A percentile compares a stretch with the other conserved stretches of the same genome.
Conservation (phyloP, 2,113 vertebrate species). For the Pycnonotus jocosus region DNA sequence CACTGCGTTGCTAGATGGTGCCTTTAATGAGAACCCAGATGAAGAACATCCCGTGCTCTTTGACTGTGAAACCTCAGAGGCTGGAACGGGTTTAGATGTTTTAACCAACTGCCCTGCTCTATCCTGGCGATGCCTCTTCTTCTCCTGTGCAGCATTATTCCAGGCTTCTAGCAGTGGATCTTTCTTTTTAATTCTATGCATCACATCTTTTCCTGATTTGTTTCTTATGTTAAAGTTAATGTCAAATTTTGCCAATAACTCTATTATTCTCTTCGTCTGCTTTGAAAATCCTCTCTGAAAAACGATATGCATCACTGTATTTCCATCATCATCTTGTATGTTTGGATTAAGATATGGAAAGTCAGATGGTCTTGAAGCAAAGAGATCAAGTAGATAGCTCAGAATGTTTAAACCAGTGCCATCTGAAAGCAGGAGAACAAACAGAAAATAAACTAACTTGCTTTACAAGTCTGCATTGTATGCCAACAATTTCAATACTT, state of each 20-base stretch:
- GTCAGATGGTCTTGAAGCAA: constrained; percentile 52
- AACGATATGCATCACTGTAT: constrained; percentile 78
- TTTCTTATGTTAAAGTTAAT: constrained; percentile 76
- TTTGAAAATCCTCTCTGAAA: constrained; percentile 69
- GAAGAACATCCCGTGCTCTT: constrained; percentile 24
- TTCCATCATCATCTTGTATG: constrained; percentile 67
- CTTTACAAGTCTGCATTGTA: background rate
- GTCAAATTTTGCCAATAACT: constrained; percentile 70
- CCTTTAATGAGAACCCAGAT: background rate
- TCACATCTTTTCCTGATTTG: constrained; percentile 69
- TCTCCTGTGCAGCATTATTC: constrained; percentile 60
- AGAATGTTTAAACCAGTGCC: constrained; percentile 69
- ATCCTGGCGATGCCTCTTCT: constrained; percentile 55
- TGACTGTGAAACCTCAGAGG: constrained; percentile 10
- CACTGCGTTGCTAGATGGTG: background rate
- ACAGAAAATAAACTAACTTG: background rate
- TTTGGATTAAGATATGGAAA: constrained; percentile 75
- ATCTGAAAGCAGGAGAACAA: constrained; percentile 60
- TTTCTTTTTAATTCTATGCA: constrained; percentile 71
- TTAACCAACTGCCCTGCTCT: background rate
- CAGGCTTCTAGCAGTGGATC: constrained; percentile 67
- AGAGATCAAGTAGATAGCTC: constrained; percentile 70
- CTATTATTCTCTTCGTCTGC: constrained; percentile 60
- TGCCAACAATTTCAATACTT: background rate
- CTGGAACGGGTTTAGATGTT: background rate